Conservation (phyloP, 2,113 vertebrate species). For the Bombycilla garrulus region DNA sequence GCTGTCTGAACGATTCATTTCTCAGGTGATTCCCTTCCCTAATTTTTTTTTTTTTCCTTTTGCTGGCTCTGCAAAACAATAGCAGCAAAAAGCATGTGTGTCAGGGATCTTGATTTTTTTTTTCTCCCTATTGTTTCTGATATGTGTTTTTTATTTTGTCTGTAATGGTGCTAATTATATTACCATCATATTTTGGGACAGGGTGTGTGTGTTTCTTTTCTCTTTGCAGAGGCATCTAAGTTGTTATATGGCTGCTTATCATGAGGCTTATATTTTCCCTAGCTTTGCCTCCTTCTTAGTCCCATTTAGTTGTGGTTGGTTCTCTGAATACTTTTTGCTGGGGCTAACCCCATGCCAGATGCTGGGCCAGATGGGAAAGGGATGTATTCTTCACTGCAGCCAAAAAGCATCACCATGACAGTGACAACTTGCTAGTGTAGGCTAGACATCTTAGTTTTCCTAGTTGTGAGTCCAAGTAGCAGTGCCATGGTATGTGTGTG, state of each 20-base stretch:
- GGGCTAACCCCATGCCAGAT: slow-evolving; percentile 17
- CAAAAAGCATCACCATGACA: slow-evolving; percentile 41
- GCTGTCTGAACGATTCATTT: slow-evolving; percentile 79
- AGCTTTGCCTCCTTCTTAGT: slow-evolving; percentile 28
- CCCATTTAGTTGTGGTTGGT: neutral
- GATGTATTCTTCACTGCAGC: slow-evolving; percentile 27
- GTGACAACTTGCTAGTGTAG: neutral
- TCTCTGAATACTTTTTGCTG: slow-evolving; percentile 21
- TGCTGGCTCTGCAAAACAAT: neutral
- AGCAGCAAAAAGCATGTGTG: neutral
- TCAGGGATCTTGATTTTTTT: neutral
- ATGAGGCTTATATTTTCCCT: neutral
- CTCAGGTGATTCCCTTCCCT: slow-evolving; percentile 73
- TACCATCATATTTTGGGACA: neutral
- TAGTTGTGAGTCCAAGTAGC: slow-evolving; percentile 49
- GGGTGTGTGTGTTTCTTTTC: neutral
- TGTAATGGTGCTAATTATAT: neutral
- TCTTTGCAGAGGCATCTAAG: neutral
- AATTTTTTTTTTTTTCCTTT: neutral
- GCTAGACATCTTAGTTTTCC: slow-evolving; percentile 68
- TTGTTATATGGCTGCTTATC: neutral
- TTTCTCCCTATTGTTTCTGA: neutral
- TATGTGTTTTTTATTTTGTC: neutral
- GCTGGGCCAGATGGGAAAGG: slow-evolving; percentile 53
- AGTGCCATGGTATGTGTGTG: slow-evolving; percentile 27